Percentiles rank a stretch among this genome's conserved stretches.
phyloP scores from a whole-genome alignment of 2,797 vertebrate genomes.

The Avahi laniger region DNA sequence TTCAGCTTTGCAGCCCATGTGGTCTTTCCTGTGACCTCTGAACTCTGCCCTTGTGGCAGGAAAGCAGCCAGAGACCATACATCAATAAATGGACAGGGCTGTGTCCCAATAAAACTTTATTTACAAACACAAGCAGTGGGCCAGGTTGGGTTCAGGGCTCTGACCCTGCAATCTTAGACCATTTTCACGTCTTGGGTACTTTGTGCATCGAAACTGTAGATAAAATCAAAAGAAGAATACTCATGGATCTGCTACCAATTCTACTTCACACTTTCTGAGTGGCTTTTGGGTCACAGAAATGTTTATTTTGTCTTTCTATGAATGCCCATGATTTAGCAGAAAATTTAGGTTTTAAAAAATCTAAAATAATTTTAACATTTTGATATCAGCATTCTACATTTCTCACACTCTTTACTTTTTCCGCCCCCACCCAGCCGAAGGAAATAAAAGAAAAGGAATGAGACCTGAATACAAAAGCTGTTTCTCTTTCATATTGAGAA shows the following conservation, averaged over 20 bases:
- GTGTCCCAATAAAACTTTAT: neutral
- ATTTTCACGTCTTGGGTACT: neutral
- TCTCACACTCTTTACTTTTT: neutral
- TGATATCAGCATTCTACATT: neutral
- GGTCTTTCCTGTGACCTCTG: neutral
- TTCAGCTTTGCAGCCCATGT: neutral
- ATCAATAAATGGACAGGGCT: neutral
- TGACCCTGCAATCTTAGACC: neutral
- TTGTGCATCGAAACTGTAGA: neutral
- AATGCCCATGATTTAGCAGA: neutral
- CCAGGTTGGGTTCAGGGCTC: neutral
- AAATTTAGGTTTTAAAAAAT: neutral
- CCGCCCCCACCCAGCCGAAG: fast-evolving
- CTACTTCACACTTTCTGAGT: neutral
- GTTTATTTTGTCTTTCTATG: neutral
- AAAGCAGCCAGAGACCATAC: neutral
- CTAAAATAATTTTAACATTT: neutral
- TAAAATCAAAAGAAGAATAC: neutral
- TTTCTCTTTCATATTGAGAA: neutral
- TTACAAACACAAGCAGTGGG: neutral
- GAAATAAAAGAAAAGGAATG: neutral
- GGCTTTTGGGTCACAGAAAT: neutral
- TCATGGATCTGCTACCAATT: neutral
- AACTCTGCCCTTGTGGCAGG: neutral
- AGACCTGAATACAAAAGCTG: neutral